Percentiles rank a stretch among this genome's conserved stretches.
phyloP scores from a whole-genome alignment of 2,113 vertebrate species.

The Scytalopus superciliaris region DNA sequence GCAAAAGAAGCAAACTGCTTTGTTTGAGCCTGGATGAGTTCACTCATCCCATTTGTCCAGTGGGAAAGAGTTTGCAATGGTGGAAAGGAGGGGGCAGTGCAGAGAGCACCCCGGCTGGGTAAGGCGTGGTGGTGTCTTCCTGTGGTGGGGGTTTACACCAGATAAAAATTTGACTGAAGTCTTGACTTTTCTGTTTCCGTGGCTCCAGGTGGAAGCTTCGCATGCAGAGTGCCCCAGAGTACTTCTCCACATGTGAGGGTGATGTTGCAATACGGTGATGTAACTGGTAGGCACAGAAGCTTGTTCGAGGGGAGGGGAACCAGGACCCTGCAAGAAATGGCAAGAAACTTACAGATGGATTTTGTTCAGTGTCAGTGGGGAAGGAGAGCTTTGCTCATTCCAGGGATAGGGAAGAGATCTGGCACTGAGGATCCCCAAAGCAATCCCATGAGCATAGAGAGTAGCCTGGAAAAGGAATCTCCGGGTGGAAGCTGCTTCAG shows the following conservation, averaged over 20 bases:
- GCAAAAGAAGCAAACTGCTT: not conserved
- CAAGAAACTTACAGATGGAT: not conserved
- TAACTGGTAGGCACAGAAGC: not conserved
- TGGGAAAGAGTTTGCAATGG: not conserved
- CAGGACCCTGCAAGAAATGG: not conserved
- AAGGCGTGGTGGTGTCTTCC: not conserved
- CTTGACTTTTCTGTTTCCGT: not conserved
- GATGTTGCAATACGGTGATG: not conserved
- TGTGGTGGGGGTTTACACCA: not conserved
- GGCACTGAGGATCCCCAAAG: not conserved
- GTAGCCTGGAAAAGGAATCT: not conserved
- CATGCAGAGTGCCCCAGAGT: not conserved
- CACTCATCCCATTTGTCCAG: not conserved
- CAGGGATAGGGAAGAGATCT: not conserved
- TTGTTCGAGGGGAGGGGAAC: not conserved
- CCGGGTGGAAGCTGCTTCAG: not conserved
- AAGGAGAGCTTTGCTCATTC: not conserved
- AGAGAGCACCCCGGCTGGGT: rapidly evolving
- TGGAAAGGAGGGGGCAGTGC: not conserved
- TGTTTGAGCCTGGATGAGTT: not conserved
- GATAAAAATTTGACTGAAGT: not conserved
- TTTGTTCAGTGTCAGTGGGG: rapidly evolving
- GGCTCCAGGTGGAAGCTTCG: not conserved
- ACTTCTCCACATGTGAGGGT: not conserved
- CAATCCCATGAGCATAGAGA: not conserved